Evolutionary conservation across 1,140 invertebrate species (phyloP).

Genomic region (Drosophila athabasca): DNA sequence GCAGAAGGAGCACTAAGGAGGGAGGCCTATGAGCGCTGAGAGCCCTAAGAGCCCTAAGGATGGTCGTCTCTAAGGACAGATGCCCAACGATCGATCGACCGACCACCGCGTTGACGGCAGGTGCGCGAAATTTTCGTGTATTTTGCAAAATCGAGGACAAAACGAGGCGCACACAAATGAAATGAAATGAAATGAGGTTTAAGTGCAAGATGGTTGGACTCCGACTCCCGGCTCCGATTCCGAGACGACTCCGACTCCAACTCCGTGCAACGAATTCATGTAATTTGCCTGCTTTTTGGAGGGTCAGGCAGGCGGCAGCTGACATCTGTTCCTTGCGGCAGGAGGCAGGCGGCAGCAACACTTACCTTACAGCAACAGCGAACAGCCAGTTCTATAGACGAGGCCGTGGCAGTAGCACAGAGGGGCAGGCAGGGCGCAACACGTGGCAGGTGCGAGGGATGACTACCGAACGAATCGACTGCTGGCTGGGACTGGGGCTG

Average conservation of each 20-base stretch:
- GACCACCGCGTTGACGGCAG: constrained; percentile 44
- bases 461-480: constrained; percentile 3
- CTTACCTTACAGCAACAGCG: constrained; percentile 18
- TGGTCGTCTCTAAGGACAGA: constrained; percentile 5
- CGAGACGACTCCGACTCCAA: constrained; percentile 14
- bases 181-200: constrained; percentile 53
- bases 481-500: background rate
- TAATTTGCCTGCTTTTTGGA: constrained; percentile 56
- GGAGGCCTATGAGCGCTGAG: background rate
- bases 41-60: no score
- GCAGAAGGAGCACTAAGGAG: no score
- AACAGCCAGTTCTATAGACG: background rate
- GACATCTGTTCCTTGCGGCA: constrained; percentile 29
- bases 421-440: constrained; percentile 38
- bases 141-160: constrained; percentile 52
- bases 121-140: constrained; percentile 68
- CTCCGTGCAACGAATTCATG: constrained; percentile 49
- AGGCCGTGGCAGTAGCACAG: background rate
- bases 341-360: constrained; percentile 4
- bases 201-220: constrained; percentile 47
- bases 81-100: background rate
- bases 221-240: no score
- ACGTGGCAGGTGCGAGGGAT: constrained; percentile 70
- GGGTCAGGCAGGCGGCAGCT: constrained; percentile 14
- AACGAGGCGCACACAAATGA: constrained; percentile 34